These are phyloP conservation scores for Scylla paramamosain DNA, from an alignment of 1,140 invertebrate genomes.

Conservation along the genomic window DNA sequence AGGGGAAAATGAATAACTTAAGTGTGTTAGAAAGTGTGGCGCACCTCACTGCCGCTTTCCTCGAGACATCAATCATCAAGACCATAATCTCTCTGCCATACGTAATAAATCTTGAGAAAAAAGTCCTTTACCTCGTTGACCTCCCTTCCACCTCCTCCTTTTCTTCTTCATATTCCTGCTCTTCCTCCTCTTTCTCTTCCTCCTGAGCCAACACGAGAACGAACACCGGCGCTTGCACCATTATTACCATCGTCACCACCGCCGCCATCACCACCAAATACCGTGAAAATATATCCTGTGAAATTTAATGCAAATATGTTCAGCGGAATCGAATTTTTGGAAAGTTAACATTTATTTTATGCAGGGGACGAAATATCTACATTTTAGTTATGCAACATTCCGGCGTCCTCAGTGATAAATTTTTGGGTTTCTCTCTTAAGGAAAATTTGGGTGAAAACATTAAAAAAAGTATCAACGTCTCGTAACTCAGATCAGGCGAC, in stretches of 20 bases:
- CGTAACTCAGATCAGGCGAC: neutral
- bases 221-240: too few relatives aligned
- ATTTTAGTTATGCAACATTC: too few relatives aligned
- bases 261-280: neutral
- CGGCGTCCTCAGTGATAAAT: too few relatives aligned
- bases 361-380: too few relatives aligned
- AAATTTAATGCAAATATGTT: too few relatives aligned
- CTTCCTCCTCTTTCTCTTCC: neutral
- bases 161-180: neutral
- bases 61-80: neutral
- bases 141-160: neutral
- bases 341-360: too few relatives aligned
- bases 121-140: neutral
- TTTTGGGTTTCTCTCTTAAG: too few relatives aligned
- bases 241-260: neutral
- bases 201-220: neutral
- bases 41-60: neutral
- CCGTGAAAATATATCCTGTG: too few relatives aligned
- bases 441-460: neutral
- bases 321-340: too few relatives aligned
- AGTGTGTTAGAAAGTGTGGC: neutral
- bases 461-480: neutral
- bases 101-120: neutral
- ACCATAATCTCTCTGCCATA: neutral
- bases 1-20: neutral